Base-by-base conservation (phyloP, 2,113 vertebrate species). In the Cyphomyrus plagiostoma region DNA sequence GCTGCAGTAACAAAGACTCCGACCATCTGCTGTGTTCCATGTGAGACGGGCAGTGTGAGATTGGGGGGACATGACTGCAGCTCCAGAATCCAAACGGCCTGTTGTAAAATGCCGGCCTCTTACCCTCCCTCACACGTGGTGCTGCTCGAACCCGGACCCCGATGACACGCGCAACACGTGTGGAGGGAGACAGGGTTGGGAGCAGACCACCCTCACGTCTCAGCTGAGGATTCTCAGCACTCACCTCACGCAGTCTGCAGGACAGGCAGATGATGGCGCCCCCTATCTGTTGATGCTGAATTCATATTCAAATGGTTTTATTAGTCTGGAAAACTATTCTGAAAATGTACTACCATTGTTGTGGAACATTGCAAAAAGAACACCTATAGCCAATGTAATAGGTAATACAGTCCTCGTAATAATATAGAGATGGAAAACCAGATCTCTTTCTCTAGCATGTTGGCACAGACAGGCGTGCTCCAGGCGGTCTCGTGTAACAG, bases 1-100 rank as follows among this genome's bases (percentile, higher is more conserved):
- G 50, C 48, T 87, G 85, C 50, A 26, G 50, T 86, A 86, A 86
- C 48, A 87, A 87, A 56, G 85, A 87, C 50, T 87, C 13, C 11
- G 85, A 56, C 85, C 85, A 87, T 87, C 85, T 87, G 85, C 48
- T 52, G 85, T 17, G 48, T 26, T 21, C n/a, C 19, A 30, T n/a
- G 19, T 15, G 21, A 23, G 48, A 49, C 10, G 15, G 85, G 39
- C 45, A 1, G 39, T 9, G 10, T 48, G 45, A 48, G 39, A 19
- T 84, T 8, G 7, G 2, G 45, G 39, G 39, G 17, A 48, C 56
- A 45, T 84, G 45, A 48, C 80, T 45, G 26, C 11, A 56, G n/a
- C n/a, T 66, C 58, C 58, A n/a, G 4, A n/a, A 30, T 10, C 10
- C 62, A n/a, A 70, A 58, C 2, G 56, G 56, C 56, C 56, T 2